Percentiles rank a stretch among this genome's conserved stretches.
Evolutionary conservation across 1,140 invertebrate species (phyloP).

Genomic region (Drosophila pandora): DNA sequence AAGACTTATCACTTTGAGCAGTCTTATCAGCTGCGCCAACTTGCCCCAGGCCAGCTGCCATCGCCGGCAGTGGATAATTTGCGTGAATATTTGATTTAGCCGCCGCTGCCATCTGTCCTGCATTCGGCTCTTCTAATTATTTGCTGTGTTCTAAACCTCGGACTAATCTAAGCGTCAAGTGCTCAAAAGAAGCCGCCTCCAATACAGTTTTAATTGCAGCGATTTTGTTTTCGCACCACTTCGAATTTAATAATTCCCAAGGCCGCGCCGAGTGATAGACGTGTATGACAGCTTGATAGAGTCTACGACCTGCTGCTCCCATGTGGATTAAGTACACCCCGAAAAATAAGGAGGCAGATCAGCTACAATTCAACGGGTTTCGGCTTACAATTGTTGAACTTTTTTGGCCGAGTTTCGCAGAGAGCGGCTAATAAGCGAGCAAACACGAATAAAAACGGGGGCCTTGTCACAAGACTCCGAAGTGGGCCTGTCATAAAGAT

Average conservation of each 20-base stretch:
- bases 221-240: conserved; percentile 30
- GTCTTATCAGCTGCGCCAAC: conserved; percentile 19
- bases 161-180: conserved; percentile 34
- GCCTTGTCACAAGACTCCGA: conserved; percentile 36
- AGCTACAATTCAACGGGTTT: not conserved
- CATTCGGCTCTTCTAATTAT: conserved; percentile 35
- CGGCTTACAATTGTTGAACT: conserved; percentile 17
- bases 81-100: conserved; percentile 22
- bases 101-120: conserved; percentile 2
- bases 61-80: conserved; percentile 25
- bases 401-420: conserved; percentile 39
- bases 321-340: not conserved
- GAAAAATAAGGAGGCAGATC: not conserved
- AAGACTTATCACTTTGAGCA: conserved; percentile 33
- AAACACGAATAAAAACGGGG: not conserved
- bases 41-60: conserved; percentile 11
- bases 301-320: conserved; percentile 1
- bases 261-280: conserved; percentile 39
- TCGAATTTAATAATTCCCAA: conserved; percentile 66
- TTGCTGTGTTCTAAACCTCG: conserved; percentile 24
- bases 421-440: conserved; percentile 10
- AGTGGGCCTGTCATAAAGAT: conserved; percentile 30
- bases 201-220: conserved; percentile 65
- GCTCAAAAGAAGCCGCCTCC: conserved; percentile 36
- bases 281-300: conserved; percentile 30